Base-by-base conservation (phyloP, 2,888 invertebrate genomes). In the Hirtodrosophila trivittata region DNA sequence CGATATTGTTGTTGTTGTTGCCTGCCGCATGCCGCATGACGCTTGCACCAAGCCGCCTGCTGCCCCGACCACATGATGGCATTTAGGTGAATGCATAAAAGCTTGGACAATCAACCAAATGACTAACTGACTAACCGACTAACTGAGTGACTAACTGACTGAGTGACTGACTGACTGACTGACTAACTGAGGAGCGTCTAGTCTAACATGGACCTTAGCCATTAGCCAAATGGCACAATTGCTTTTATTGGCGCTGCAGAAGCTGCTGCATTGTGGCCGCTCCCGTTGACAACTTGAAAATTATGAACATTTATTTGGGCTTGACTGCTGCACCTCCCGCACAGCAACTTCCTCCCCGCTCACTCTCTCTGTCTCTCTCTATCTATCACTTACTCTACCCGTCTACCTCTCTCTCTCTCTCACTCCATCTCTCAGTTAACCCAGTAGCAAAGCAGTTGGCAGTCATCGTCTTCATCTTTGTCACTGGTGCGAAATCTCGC, bases 291-390 rank as follows among this genome's bases (percentile, higher is more conserved):
- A 83, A 83, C 80, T 80, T 66, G 67, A 86, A 75, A 83, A 85
- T 83, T 83, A 83, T 83, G 87, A 88, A 88, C 88, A 87, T 88
- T 88, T 71, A 64, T 87, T 72, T 78, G 87, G 87, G 88, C 88
- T 87, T 88, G 80, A 69, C 86, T 51, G 65, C 64, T 54, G 66
- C 63, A 64, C 62, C 74, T 58, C 59, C 64, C 56, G 51, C 75
- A 54, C 55, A 38, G 46, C 54, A 52, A 12, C 14, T 14, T 12
- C 37, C 25, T 7, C 14, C 49, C 1, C 4, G 4, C 7, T 1
- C 41, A 21, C 7, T 1, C 10, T 26, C 3, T 1, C 3, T 13
- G 25, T 16, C 35, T 3, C 1, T 6, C 4, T 14, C 9, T 6
- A 1, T 7, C 39, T 5, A 21, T 25, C 5, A n/a, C 18, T 35